Conservation (phyloP, 2,888 invertebrate species). For the Agonopterix alstromeriana region DNA sequence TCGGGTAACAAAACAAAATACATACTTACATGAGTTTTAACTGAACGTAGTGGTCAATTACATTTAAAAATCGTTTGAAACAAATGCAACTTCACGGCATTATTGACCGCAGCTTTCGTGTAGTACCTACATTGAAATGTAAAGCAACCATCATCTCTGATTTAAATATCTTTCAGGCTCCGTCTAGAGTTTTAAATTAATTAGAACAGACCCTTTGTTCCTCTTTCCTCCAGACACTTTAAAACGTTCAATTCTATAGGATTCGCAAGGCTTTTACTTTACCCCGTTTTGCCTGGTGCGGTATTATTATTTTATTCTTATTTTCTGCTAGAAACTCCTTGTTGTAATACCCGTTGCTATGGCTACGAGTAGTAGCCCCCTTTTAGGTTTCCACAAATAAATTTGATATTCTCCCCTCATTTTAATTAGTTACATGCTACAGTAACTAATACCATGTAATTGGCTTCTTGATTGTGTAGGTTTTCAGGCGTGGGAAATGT, state of each 20-base stretch:
- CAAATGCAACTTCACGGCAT: no score
- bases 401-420: conserved; percentile 7
- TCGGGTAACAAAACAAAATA: no score
- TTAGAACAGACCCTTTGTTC: conserved; percentile 6
- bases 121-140: no score
- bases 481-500: no score
- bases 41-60: no score
- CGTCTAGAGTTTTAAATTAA: conserved; percentile 6
- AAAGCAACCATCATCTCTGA: not conserved
- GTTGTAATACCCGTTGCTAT: conserved; percentile 22
- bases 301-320: not conserved
- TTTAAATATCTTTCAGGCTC: not conserved
- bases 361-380: conserved; percentile 16
- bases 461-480: no score
- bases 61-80: no score
- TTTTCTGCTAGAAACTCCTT: conserved; percentile 11
- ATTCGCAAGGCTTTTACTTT: not conserved
- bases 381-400: conserved; percentile 5
- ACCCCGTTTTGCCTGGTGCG: not conserved
- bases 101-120: no score
- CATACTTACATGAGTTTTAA: no score
- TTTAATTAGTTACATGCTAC: not conserved
- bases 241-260: conserved; percentile 1
- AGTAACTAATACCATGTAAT: no score
- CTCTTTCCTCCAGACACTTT: conserved; percentile 1